Conservation (phyloP, 2,888 invertebrate species). For the Eurytoma adleriae region DNA sequence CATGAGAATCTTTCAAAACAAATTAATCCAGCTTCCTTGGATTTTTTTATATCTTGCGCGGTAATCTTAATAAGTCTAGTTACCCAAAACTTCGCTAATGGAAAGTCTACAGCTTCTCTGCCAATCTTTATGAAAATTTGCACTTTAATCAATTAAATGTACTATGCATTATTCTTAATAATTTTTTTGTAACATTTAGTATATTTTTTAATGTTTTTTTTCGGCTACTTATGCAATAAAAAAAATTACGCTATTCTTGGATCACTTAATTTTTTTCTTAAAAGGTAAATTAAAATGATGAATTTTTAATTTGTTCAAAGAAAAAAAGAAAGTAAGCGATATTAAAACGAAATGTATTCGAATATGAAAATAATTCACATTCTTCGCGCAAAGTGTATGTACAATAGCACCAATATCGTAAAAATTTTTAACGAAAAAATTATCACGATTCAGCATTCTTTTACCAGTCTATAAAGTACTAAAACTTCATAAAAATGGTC, state of each 20-base stretch:
- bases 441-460: conserved; percentile 4
- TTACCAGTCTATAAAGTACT: conserved; percentile 12
- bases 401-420: not conserved
- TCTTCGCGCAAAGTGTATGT: not conserved
- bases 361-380: not conserved
- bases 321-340: not conserved
- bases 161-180: not conserved
- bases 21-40: conserved; percentile 46
- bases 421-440: conserved; percentile 3
- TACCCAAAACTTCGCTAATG: conserved; percentile 1
- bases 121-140: conserved; percentile 36
- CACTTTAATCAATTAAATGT: not conserved
- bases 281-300: not conserved
- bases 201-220: not conserved
- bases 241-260: not conserved
- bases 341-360: not conserved
- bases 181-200: not conserved
- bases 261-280: conserved; percentile 1
- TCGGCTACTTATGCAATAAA: not conserved
- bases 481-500: conserved; percentile 39
- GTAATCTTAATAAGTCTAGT: conserved; percentile 22
- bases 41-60: not conserved
- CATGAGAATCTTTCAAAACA: conserved; percentile 26
- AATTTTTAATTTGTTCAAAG: not conserved
- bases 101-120: not conserved